Evolutionary conservation across 2,113 vertebrate species (phyloP), one percentile per base, ranked within the genome.

Genomic region (Hiodon tergisus): DNA sequence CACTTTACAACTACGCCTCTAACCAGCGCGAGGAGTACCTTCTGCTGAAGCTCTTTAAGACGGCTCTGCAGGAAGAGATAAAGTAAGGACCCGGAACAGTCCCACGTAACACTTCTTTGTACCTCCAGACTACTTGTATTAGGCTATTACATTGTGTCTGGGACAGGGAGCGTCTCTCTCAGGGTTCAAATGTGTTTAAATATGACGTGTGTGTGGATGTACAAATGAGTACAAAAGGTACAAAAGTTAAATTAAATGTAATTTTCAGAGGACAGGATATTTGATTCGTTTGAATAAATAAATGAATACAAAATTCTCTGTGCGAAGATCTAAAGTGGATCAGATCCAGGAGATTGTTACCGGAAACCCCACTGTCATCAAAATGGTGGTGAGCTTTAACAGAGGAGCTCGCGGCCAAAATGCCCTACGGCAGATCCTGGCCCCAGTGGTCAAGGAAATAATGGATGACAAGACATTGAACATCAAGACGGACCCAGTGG

Each of bases 381-480:
- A 99, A 89, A 99, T 99, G 97, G 97, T 99, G 81, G 96, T 98
- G 71, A 99, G 97, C 76, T 99, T 98, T 87, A 97, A 99, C 88
- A 89, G 96, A n/a, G 97, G 97, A 0, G 92, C 96, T 2, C 89
- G 96, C 0, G 97, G 96, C 53, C 96, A 98, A 87, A 99, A 98
- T 3, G 96, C 96, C 0, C 86, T 99, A 81, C 84, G 96, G 14
- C 96, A 98, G 88, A 98, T 99, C 77, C 83, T 99, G 84, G 94
- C 92, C 0, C 96, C 97, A 0, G 96, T 98, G 0, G 96, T 98
- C 81, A 99, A 99, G 81, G 97, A 99, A 85, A 98, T 97, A 78
- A 96, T 99, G 83, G 97, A 99, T 3, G 97, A 99, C 88, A 98
- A 96, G 71, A 83, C 94, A 0, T 93, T 99, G 67, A 98, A 97